Conservation (phyloP, 2,113 vertebrate species). For the Dolichallabes microphthalmus region DNA sequence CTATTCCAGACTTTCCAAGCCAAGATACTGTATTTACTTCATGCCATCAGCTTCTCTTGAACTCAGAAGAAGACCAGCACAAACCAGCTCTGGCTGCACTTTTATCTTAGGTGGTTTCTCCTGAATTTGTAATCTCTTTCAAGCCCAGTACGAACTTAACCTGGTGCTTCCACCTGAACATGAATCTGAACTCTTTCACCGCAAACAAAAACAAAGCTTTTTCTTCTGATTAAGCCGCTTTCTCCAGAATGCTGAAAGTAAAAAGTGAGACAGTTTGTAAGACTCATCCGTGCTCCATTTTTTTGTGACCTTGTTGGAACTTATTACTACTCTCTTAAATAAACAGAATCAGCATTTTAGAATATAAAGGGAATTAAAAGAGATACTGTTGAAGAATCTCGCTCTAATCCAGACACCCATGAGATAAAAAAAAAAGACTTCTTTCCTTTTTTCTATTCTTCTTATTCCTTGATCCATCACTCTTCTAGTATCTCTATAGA, state of each 20-base stretch:
- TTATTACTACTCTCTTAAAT: conserved; percentile 44
- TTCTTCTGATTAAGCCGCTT: neutral
- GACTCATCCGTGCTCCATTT: neutral
- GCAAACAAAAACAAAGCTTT: neutral
- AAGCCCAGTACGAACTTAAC: too few relatives aligned
- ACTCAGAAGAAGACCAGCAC: neutral
- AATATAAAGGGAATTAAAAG: conserved; percentile 62
- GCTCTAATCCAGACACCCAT: conserved; percentile 62
- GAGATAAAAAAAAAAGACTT: conserved; percentile 60
- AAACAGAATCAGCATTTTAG: conserved; percentile 56
- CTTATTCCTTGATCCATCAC: neutral
- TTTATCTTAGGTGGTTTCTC: neutral
- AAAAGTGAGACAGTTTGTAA: neutral
- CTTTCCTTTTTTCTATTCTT: neutral
- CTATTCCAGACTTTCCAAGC: neutral
- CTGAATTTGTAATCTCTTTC: too few relatives aligned
- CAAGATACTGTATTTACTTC: neutral
- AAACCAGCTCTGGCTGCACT: neutral
- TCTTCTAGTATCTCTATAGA: neutral
- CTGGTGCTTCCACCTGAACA: neutral
- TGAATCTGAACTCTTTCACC: neutral
- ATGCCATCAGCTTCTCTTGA: neutral
- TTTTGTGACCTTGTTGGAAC: conserved; percentile 52
- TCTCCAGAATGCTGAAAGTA: neutral
- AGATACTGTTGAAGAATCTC: conserved; percentile 62